A percentile compares a stretch with the other conserved stretches of the same genome.
phyloP scores from a whole-genome alignment of 2,797 vertebrate genomes.

The Bradypus variegatus region DNA sequence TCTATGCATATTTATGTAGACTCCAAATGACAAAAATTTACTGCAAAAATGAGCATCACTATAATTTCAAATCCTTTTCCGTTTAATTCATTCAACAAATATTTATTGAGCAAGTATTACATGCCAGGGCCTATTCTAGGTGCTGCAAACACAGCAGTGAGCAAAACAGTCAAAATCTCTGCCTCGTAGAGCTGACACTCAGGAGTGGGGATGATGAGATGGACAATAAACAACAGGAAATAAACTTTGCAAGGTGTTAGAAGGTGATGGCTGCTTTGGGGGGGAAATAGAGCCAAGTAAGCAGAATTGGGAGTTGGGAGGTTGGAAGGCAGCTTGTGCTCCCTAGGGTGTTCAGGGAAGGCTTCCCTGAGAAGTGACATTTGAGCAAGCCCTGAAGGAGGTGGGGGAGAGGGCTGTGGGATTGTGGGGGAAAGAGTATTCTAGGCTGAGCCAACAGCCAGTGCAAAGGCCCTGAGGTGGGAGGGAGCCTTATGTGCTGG shows the following conservation, averaged over 20 bases:
- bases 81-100: background rate
- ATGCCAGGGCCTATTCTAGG: background rate
- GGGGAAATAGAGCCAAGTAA: background rate
- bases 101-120: background rate
- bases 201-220: background rate
- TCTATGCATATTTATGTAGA: background rate
- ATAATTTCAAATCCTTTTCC: background rate
- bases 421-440: background rate
- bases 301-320: background rate
- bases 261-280: background rate
- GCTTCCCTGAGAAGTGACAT: too few species aligned
- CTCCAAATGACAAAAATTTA: background rate
- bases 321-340: background rate
- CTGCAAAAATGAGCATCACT: background rate
- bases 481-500: background rate
- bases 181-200: background rate
- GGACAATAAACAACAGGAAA: background rate
- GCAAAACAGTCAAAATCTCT: background rate
- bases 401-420: background rate
- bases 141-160: background rate
- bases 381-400: background rate
- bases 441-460: background rate
- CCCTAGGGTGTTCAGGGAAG: background rate
- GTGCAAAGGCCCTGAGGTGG: background rate
- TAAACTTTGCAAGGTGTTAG: background rate